Conservation (phyloP, 2,888 invertebrate genomes). For the Trichacis sp. region DNA sequence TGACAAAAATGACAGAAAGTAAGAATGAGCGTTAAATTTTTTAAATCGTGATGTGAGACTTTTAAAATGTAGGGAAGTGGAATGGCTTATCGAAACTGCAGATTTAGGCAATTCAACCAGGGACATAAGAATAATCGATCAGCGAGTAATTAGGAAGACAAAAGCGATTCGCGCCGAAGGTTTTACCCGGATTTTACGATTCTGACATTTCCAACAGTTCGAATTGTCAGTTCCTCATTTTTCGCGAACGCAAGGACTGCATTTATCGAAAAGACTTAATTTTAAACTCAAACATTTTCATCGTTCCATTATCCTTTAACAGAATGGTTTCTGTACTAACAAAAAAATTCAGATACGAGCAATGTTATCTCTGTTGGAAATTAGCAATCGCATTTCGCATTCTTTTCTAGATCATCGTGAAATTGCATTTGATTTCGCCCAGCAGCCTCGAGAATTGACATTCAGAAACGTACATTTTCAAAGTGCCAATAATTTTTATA, state of each 20-base stretch:
- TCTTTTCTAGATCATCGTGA: too few relatives aligned
- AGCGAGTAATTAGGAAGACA: conserved; percentile 17
- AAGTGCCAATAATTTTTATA: background rate
- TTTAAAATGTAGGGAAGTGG: conserved; percentile 11
- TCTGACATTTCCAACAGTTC: conserved; percentile 14
- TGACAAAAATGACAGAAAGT: background rate
- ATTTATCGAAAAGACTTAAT: conserved; percentile 16
- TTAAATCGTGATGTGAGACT: conserved; percentile 2
- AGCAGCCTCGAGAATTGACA: background rate
- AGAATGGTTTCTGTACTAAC: too few relatives aligned
- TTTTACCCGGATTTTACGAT: conserved; percentile 29
- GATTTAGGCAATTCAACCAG: conserved; percentile 19
- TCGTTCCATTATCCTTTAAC: background rate
- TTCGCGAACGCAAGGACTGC: conserved; percentile 10
- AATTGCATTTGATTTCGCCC: background rate
- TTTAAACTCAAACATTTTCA: background rate
- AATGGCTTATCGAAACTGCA: conserved; percentile 18
- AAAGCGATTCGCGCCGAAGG: conserved; percentile 20
- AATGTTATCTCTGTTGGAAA: too few relatives aligned
- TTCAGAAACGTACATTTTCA: conserved; percentile 1
- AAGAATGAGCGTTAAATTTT: conserved; percentile 7
- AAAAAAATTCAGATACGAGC: too few relatives aligned
- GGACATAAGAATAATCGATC: conserved; percentile 25
- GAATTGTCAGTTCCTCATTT: conserved; percentile 17
- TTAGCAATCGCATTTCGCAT: too few relatives aligned